Base-by-base conservation (phyloP, 1,140 invertebrate genomes). In the Oppia nitens region DNA sequence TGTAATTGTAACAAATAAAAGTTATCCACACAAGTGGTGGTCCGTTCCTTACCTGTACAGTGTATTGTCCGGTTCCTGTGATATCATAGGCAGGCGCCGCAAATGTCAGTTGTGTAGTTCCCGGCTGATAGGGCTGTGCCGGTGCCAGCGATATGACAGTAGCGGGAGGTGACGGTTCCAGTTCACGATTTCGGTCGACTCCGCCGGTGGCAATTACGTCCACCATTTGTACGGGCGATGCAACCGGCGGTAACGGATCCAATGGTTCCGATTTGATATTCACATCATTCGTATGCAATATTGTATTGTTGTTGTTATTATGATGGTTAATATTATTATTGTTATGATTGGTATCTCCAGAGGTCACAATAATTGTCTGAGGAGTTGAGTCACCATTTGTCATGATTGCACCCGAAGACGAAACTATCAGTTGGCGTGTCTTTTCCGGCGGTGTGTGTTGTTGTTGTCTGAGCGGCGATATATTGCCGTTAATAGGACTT, bases 61-160 rank as follows among this genome's bases (percentile, higher is more conserved):
- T 53, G 51, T 62, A 62, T 23, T 60, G 59, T 28, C 57, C 57
- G 40, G 14, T 51, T 17, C 49, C 32, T 14, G 60, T 26, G 9
- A 62, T 45, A 40, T 62, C 61, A 49, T 62, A 62, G 3, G 61
- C 23, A 27, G 61, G 53, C n/a, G 61, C 40, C 12, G 60, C 60
- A 60, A 62, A 62, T 21, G 61, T 62, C 14, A 62, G 45, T 53
- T 62, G 60, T 21, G 60, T 62, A 25, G 56, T n/a, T 17, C 14
- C 47, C 20, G 49, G 49, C 26, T 53, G 61, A 55, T 62, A 62
- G 2, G 61, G 61, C 40, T 62, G 57, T 26, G 57, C 56, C 9
- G 61, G 61, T 21, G 61, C 61, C 17, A 62, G 26, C 6, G 57
- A 59, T 17, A 62, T 62, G 1, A 62, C 61, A 17, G 61, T 62